Conservation (phyloP, 1,140 invertebrate genomes). For the Drosophila bocki region DNA sequence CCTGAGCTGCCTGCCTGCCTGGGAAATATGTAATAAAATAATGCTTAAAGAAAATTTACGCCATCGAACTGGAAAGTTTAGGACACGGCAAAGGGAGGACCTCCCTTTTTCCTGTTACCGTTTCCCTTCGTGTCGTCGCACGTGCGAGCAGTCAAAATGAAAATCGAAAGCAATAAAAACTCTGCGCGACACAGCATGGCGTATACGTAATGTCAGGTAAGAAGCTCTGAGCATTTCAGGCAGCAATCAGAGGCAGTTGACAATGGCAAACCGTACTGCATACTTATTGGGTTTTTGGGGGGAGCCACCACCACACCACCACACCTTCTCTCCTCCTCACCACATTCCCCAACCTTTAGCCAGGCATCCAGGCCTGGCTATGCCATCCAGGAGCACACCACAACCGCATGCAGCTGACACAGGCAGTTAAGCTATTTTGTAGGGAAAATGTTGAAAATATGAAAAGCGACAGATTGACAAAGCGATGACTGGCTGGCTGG, state of each 20-base stretch:
- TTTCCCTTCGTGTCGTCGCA: constrained; percentile 54
- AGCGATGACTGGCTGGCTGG: constrained; percentile 22
- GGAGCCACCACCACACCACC: constrained; percentile 29
- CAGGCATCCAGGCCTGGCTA: not conserved
- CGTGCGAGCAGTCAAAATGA: constrained; percentile 78
- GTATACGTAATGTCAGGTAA: constrained; percentile 68
- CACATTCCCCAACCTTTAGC: not conserved
- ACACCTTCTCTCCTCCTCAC: constrained; percentile 11
- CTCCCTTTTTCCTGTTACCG: constrained; percentile 14
- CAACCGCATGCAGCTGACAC: constrained; percentile 49
- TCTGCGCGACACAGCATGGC: constrained; percentile 49
- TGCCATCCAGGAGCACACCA: constrained; percentile 14
- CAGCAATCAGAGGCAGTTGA: constrained; percentile 56
- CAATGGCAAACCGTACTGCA: constrained; percentile 67
- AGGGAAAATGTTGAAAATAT: constrained; percentile 55
- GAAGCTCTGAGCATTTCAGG: constrained; percentile 40
- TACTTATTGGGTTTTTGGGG: constrained; percentile 70
- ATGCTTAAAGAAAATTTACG: constrained; percentile 79
- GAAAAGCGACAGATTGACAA: constrained; percentile 64
- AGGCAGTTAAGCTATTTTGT: constrained; percentile 65
- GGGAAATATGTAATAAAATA: constrained; percentile 76
- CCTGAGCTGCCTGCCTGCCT: constrained; percentile 20
- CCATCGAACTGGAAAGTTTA: constrained; percentile 73
- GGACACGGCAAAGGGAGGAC: constrained; percentile 16
- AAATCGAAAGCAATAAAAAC: constrained; percentile 83